phyloP scores from a whole-genome alignment of 1,140 invertebrate species.

The Drosophila leontia region DNA sequence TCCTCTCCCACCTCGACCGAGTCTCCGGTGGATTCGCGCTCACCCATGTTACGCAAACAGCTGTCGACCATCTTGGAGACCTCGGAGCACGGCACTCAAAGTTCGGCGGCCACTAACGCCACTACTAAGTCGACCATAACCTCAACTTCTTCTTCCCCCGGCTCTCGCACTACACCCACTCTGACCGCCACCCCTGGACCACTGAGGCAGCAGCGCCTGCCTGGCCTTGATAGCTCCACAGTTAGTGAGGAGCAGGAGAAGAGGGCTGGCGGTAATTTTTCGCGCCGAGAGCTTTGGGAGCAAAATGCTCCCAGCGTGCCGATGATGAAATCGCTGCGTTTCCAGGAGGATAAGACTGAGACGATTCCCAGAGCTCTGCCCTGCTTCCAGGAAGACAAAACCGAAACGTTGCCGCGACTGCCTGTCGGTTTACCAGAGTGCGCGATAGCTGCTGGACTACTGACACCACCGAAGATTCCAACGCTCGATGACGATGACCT shows the following conservation, averaged over 20 bases:
- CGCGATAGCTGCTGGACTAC: not conserved
- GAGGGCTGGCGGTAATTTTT: slow-evolving; percentile 56
- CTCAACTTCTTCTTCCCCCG: slow-evolving; percentile 47
- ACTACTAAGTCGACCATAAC: slow-evolving; percentile 72
- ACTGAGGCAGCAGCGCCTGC: slow-evolving; percentile 41
- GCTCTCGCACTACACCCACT: slow-evolving; percentile 4
- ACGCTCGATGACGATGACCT: slow-evolving; percentile 48
- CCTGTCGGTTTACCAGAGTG: slow-evolving; percentile 17
- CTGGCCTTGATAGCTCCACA: slow-evolving; percentile 23
- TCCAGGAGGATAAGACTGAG: slow-evolving; percentile 83
- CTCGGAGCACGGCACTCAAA: slow-evolving; percentile 74
- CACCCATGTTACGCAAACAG: slow-evolving; percentile 70
- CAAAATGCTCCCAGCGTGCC: slow-evolving; percentile 63
- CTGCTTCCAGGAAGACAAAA: slow-evolving; percentile 71
- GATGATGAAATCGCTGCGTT: slow-evolving; percentile 65
- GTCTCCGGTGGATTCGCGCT: slow-evolving; percentile 29
- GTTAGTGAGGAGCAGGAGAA: slow-evolving; percentile 26
- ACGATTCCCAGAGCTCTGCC: slow-evolving; percentile 61
- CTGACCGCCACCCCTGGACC: slow-evolving; percentile 40
- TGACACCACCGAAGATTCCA: slow-evolving; percentile 28
- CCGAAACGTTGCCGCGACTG: slow-evolving; percentile 70
- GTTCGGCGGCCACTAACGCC: slow-evolving; percentile 52
- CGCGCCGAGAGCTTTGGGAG: slow-evolving; percentile 68
- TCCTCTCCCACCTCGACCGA: slow-evolving; percentile 7
- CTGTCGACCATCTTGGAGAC: slow-evolving; percentile 82